A percentile compares a stretch with the other conserved stretches of the same genome.
Conservation (phyloP, 2,888 invertebrate species). For the Odontocerum albicorne region DNA sequence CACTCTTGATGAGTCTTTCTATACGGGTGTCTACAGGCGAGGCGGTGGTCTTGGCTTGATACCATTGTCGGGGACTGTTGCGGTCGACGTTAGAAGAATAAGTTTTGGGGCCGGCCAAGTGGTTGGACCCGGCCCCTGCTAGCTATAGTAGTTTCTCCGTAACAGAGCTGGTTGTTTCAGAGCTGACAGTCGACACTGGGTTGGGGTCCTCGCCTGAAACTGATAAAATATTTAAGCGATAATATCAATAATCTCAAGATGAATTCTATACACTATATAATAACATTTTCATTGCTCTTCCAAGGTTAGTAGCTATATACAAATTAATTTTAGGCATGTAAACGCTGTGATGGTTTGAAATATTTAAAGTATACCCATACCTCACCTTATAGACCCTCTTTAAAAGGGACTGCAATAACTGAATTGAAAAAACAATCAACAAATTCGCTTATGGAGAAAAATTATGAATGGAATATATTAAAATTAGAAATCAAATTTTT, state of each 20-base stretch:
- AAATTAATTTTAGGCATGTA: neutral
- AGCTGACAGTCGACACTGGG: constrained; percentile 61
- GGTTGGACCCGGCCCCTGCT: constrained; percentile 64
- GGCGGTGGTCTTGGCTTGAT: constrained; percentile 43
- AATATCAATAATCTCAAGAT: neutral
- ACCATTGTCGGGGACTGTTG: constrained; percentile 26
- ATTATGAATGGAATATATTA: no score
- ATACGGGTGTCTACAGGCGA: constrained; percentile 42
- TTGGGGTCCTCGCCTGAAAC: constrained; percentile 56
- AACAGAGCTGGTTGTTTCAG: constrained; percentile 69
- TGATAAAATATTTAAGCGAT: no score
- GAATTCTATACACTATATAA: neutral
- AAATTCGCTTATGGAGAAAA: no score
- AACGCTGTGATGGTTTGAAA: no score
- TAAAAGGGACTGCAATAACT: no score
- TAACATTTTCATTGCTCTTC: neutral
- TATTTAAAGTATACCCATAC: no score
- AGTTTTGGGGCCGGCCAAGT: constrained; percentile 38
- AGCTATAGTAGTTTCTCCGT: constrained; percentile 79
- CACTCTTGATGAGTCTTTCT: constrained; percentile 41
- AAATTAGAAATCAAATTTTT: no score
- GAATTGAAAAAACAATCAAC: no score
- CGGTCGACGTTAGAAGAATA: constrained; percentile 43
- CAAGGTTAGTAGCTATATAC: neutral
- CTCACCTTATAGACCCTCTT: no score